Evolutionary conservation across 2,797 vertebrate genomes (phyloP), one percentile per base, ranked within the genome.

Genomic region (Phylloscopus collybita): DNA sequence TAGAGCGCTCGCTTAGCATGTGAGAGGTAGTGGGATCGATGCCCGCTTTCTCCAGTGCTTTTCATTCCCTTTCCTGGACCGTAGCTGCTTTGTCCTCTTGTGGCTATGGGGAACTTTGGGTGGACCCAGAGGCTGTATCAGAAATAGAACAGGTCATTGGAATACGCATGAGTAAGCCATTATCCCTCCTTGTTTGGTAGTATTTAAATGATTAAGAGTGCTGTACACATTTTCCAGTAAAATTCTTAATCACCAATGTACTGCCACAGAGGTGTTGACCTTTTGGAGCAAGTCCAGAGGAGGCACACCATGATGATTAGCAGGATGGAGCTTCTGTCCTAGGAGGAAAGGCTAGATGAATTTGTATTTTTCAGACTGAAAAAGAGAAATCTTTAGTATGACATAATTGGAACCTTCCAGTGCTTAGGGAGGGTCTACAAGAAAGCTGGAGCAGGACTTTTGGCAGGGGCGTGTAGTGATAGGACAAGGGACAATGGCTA

Each of bases 31-130:
- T 6, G 66, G 92, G 92, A 95, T 94, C 56, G 47, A 95, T 91
- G 80, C 94, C 56, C 7, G 13, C 97, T 97, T 98, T 98, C 97
- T 98, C 98, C 97, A 98, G 0, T 0, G 14, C 21, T 86, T 86
- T 86, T 80, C 32, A 10, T n/a, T 17, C 5, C 11, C 34, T 10
- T 44, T 5, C 6, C n/a, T n/a, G 16, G 10, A 53, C 13, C 16
- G 25, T 21, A 12, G 45, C 6, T 40, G 13, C 4, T 27, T 4
- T 22, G 14, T 29, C 11, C 10, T 56, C 7, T 29, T 17, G 3
- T 19, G 40, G 14, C n/a, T 59, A 2, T 14, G 7, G 19, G 45
- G 4, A 75, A 8, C 14, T 59, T 40, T 40, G 18, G 14, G 12
- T 53, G 8, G 26, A 40, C 8, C 5, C 17, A 51, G 21, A 51